Percentiles rank a stretch among this genome's conserved stretches.
These are phyloP conservation scores for Patella vulgata DNA, from an alignment of 1,140 invertebrate genomes.

Conservation along the genomic window DNA sequence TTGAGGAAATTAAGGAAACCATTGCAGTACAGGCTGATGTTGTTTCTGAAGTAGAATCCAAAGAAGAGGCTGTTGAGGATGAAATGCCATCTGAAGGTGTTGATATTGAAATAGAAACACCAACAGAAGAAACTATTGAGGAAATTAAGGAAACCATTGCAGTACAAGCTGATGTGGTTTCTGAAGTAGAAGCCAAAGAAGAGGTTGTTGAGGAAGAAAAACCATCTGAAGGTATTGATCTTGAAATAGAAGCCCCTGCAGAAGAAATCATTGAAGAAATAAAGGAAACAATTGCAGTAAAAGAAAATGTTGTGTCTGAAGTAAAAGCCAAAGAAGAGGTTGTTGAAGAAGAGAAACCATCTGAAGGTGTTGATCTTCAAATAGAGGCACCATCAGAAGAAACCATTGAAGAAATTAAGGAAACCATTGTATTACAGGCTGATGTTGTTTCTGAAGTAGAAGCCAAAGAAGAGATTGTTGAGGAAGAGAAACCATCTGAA, in stretches of 20 bases:
- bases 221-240: constrained; percentile 3
- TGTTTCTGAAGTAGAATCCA: constrained; percentile 12
- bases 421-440: constrained; percentile 12
- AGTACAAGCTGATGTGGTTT: constrained; percentile 14
- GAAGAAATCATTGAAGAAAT: constrained; percentile 17
- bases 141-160: constrained; percentile 9
- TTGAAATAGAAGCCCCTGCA: constrained; percentile 14
- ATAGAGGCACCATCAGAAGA: constrained; percentile 10
- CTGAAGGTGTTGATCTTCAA: not conserved
- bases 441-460: constrained; percentile 19
- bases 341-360: constrained; percentile 7
- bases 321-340: constrained; percentile 11
- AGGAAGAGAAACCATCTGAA: constrained; percentile 1
- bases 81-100: constrained; percentile 9
- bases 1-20: constrained; percentile 23
- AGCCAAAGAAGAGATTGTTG: not conserved
- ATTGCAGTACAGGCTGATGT: constrained; percentile 23
- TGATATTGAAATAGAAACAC: constrained; percentile 13
- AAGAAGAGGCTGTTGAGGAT: constrained; percentile 24
- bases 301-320: constrained; percentile 6
- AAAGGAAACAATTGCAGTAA: constrained; percentile 20
- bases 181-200: constrained; percentile 18
- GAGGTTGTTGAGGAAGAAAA: constrained; percentile 3
- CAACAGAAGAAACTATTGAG: constrained; percentile 19
- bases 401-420: constrained; percentile 22